These are phyloP conservation scores for Dryococelus australis DNA, from an alignment of 2,888 invertebrate genomes.

Conservation along the genomic window DNA sequence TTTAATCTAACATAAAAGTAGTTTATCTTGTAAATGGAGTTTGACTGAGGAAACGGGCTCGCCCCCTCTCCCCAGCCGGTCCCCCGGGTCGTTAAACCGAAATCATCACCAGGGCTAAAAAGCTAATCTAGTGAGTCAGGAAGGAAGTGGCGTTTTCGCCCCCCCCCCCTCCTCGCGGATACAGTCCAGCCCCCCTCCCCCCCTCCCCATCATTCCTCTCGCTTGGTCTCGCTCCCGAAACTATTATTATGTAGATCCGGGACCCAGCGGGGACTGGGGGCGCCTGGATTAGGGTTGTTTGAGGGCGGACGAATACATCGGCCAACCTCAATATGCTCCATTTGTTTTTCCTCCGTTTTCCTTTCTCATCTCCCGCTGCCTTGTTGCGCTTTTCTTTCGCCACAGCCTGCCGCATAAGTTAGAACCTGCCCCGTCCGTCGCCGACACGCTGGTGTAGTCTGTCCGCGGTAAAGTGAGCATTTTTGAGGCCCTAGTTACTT, in stretches of 20 bases:
- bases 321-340: slow-evolving; percentile 43
- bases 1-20: slow-evolving; percentile 31
- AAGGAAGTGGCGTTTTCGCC: slow-evolving; percentile 21
- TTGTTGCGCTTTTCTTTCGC: not conserved
- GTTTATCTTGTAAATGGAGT: slow-evolving; percentile 31
- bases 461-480: too few relatives aligned
- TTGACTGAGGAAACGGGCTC: not conserved
- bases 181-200: not conserved
- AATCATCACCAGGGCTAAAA: slow-evolving; percentile 36
- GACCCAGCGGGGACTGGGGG: slow-evolving; percentile 22
- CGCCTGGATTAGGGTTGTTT: slow-evolving; percentile 29
- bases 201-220: too few relatives aligned
- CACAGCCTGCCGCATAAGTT: too few relatives aligned
- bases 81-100: slow-evolving; percentile 34
- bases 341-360: slow-evolving; percentile 38
- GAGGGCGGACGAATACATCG: slow-evolving; percentile 40
- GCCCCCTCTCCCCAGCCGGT: not conserved
- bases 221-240: not conserved
- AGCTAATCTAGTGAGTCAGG: slow-evolving; percentile 37
- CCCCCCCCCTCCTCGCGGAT: too few relatives aligned
- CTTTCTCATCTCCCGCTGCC: not conserved
- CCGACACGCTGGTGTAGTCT: too few relatives aligned
- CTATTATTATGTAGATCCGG: slow-evolving; percentile 41
- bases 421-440: too few relatives aligned
- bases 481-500: too few relatives aligned